These are phyloP conservation scores for Chelon auratus DNA, from an alignment of 2,797 vertebrate species.

Conservation along the genomic window DNA sequence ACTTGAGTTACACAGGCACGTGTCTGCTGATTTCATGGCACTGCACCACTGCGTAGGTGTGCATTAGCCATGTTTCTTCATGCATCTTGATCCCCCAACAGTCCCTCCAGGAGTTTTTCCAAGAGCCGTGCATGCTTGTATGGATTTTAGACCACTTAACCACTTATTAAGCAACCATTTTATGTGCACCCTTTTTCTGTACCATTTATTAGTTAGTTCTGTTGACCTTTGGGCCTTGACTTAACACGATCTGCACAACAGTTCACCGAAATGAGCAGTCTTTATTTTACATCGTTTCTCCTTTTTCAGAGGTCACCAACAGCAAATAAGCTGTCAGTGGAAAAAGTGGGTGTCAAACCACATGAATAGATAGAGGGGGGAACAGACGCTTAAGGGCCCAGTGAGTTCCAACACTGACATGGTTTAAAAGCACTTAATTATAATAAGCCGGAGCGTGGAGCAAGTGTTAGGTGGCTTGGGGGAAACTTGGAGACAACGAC, in stretches of 20 bases:
- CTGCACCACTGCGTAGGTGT: conserved; percentile 72
- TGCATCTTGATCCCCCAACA: conserved; percentile 68
- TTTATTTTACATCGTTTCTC: conserved; percentile 13
- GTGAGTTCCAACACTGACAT: conserved; percentile 72
- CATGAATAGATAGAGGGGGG: conserved; percentile 64
- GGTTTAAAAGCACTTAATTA: conserved; percentile 84
- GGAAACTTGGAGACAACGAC: conserved; percentile 60
- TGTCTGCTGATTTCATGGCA: conserved; percentile 65
- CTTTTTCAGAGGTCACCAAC: conserved; percentile 54
- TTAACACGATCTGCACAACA: conserved; percentile 30
- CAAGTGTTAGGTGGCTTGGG: conserved; percentile 71
- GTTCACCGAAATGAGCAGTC: conserved; percentile 57
- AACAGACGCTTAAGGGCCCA: conserved; percentile 72
- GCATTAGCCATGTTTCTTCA: conserved; percentile 67
- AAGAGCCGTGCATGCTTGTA: conserved; percentile 37
- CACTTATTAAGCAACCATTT: conserved; percentile 41
- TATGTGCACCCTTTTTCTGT: conserved; percentile 41
- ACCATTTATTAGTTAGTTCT: conserved; percentile 38
- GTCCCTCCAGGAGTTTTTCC: conserved; percentile 62
- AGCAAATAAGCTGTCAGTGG: conserved; percentile 72
- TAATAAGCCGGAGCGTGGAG: conserved; percentile 74
- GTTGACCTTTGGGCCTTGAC: conserved; percentile 46
- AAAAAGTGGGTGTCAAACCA: conserved; percentile 72
- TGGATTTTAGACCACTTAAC: conserved; percentile 45
- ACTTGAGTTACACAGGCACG: conserved; percentile 61